Evolutionary conservation across 2,888 invertebrate species (phyloP).

Genomic region (Cordylochernes scorpioides): DNA sequence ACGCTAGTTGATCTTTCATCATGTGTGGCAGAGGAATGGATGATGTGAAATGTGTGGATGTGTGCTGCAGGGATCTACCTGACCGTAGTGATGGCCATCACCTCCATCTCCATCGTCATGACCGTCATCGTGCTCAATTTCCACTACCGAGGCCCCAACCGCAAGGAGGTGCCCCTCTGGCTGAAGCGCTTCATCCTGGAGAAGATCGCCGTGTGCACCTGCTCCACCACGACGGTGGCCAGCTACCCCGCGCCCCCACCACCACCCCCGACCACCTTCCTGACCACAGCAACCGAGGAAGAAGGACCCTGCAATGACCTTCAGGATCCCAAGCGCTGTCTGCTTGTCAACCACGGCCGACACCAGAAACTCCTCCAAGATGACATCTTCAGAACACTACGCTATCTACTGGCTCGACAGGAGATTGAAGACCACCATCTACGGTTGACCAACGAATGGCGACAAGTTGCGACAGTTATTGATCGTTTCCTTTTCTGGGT

Average conservation of each 20-base stretch:
- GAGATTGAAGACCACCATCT: constrained; percentile 24
- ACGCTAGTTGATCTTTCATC: too few relatives aligned
- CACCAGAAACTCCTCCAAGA: too few relatives aligned
- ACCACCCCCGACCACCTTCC: constrained; percentile 3
- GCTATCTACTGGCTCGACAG: constrained; percentile 25
- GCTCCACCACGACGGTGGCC: constrained; percentile 6
- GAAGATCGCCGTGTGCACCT: constrained; percentile 10
- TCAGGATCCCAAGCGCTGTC: too few relatives aligned
- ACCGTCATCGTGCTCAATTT: constrained; percentile 31
- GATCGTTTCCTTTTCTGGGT: constrained; percentile 30
- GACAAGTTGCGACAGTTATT: constrained; percentile 27
- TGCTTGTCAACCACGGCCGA: too few relatives aligned
- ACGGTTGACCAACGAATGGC: constrained; percentile 28
- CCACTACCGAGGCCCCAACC: constrained; percentile 29
- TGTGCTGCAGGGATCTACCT: constrained; percentile 32
- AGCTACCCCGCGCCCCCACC: constrained; percentile 2
- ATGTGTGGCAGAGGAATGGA: too few relatives aligned
- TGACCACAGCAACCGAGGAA: too few relatives aligned
- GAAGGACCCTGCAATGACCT: too few relatives aligned
- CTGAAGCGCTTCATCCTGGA: constrained; percentile 16
- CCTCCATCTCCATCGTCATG: constrained; percentile 29
- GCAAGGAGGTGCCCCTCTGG: constrained; percentile 26
- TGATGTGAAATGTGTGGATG: too few relatives aligned
- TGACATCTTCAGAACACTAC: constrained; percentile 24
- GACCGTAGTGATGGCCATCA: constrained; percentile 31